Percentiles rank a stretch among this genome's conserved stretches.
Conservation (phyloP, 1,140 invertebrate species). For the Cherax quadricarinatus region DNA sequence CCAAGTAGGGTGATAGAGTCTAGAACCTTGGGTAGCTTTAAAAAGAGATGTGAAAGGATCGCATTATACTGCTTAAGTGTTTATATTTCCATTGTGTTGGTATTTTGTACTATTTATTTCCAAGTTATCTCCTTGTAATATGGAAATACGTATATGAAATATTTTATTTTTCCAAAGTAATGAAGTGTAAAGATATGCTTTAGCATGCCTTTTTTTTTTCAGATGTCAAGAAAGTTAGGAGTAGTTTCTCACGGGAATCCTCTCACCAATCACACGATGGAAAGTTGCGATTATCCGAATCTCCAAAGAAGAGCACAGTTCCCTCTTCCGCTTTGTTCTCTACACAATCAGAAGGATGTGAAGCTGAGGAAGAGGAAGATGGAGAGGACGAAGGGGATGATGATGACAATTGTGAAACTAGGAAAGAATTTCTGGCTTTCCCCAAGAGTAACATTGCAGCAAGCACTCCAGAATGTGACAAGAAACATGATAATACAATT, state of each 20-base stretch:
- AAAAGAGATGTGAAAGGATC: too few relatives aligned
- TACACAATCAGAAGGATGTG: not conserved
- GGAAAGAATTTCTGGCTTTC: not conserved
- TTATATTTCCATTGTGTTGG: too few relatives aligned
- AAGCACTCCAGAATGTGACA: not conserved
- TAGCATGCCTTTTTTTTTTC: not conserved
- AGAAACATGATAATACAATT: not conserved
- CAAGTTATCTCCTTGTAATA: too few relatives aligned
- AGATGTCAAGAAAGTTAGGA: constrained; percentile 10
- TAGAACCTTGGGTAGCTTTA: too few relatives aligned
- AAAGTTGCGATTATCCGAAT: constrained; percentile 33
- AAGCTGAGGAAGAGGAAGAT: constrained; percentile 14
- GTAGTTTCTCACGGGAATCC: constrained; percentile 51
- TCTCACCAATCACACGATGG: constrained; percentile 46
- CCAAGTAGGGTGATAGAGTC: too few relatives aligned
- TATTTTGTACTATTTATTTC: too few relatives aligned
- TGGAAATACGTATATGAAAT: too few relatives aligned
- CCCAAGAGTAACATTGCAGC: not conserved
- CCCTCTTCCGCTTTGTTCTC: not conserved
- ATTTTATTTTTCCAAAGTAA: too few relatives aligned
- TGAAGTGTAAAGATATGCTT: too few relatives aligned
- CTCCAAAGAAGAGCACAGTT: constrained; percentile 42
- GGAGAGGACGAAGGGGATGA: not conserved
- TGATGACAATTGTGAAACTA: not conserved
- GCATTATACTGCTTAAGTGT: too few relatives aligned